Conservation (phyloP, 2,888 invertebrate species). For the Tolmerus cingulatus region DNA sequence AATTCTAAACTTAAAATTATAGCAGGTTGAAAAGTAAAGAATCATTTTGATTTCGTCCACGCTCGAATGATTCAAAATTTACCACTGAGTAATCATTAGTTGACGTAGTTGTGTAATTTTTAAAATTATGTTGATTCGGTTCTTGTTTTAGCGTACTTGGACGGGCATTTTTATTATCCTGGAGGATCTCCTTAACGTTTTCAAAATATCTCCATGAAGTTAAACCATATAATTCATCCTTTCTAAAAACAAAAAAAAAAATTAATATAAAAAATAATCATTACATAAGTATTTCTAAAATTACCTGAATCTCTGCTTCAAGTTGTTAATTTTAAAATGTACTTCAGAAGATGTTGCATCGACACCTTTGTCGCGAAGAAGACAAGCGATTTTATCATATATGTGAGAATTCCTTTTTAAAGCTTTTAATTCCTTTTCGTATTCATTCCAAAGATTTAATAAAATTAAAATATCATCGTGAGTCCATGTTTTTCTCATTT, state of each 20-base stretch:
- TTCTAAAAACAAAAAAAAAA: neutral
- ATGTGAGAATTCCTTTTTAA: conserved; percentile 12
- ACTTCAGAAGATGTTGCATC: neutral
- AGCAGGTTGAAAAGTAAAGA: too few species aligned
- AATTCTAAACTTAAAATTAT: too few species aligned
- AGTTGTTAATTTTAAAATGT: conserved; percentile 25
- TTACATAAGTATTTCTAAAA: neutral
- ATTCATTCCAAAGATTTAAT: conserved; percentile 2
- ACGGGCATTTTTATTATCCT: neutral
- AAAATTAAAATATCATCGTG: neutral
- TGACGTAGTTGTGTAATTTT: neutral
- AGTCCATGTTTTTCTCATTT: neutral
- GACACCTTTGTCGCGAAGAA: neutral
- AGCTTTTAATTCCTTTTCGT: neutral
- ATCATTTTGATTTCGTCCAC: too few species aligned
- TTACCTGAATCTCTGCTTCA: neutral
- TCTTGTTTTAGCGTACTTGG: neutral
- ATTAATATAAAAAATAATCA: neutral
- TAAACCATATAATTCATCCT: neutral
- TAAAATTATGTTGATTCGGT: neutral
- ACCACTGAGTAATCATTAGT: neutral
- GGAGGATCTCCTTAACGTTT: neutral
- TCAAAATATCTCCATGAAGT: neutral
- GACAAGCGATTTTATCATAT: conserved; percentile 1
- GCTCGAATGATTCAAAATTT: neutral